phyloP scores from a whole-genome alignment of 2,888 invertebrate genomes.

The Trileptium ribeirensis region DNA sequence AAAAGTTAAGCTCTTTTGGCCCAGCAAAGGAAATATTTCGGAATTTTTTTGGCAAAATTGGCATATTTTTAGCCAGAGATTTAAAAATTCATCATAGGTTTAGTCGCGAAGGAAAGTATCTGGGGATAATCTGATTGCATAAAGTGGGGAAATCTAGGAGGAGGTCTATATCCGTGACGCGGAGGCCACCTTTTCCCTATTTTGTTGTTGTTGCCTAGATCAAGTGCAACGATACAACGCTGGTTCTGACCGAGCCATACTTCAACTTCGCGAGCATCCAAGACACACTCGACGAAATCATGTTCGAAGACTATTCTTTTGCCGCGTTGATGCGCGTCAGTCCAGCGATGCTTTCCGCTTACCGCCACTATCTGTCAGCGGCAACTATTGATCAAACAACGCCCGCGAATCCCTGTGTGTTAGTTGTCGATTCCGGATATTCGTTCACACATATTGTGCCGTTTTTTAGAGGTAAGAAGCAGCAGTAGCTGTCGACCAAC shows the following conservation, averaged over 20 bases:
- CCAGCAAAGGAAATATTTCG: too few species aligned
- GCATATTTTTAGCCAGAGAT: too few species aligned
- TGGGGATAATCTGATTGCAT: too few species aligned
- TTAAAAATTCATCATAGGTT: too few species aligned
- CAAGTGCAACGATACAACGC: conserved; percentile 62
- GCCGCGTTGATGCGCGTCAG: conserved; percentile 60
- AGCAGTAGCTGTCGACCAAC: too few species aligned
- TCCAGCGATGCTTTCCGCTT: conserved; percentile 30
- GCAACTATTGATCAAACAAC: background rate
- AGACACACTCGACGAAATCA: conserved; percentile 86
- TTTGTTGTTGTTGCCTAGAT: too few species aligned
- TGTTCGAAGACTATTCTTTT: conserved; percentile 94
- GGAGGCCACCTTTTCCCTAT: too few species aligned
- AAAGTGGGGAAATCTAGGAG: too few species aligned
- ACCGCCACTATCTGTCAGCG: background rate
- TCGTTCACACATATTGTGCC: conserved; percentile 92
- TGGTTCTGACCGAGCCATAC: conserved; percentile 85
- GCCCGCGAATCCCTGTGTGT: conserved; percentile 58
- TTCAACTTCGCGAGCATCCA: conserved; percentile 86
- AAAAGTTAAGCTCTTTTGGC: too few species aligned
- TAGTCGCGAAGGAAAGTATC: too few species aligned
- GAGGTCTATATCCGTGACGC: too few species aligned
- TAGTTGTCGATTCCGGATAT: conserved; percentile 87
- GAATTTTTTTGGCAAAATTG: too few species aligned
- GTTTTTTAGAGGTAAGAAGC: conserved; percentile 68